A percentile compares a stretch with the other conserved stretches of the same genome.
phyloP scores from a whole-genome alignment of 2,797 vertebrate genomes.

The Ficedula albicollis region DNA sequence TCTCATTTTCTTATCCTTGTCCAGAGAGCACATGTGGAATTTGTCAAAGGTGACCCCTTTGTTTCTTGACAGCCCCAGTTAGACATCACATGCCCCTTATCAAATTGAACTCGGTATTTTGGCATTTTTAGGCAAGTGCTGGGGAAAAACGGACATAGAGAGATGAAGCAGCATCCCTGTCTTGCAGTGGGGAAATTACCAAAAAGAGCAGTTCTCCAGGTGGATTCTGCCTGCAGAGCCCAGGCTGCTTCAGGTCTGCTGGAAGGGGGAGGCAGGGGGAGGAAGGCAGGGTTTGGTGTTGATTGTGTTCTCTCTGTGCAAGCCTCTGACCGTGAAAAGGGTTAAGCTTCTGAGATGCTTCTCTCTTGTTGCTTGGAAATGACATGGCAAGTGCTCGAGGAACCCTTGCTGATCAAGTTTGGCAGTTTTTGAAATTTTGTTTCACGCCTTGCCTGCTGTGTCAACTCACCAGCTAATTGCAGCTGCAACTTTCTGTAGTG shows the following conservation, averaged over 20 bases:
- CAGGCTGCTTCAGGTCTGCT: neutral
- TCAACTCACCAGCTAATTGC: constrained; percentile 65
- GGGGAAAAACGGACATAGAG: neutral
- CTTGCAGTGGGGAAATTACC: neutral
- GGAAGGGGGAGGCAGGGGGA: neutral
- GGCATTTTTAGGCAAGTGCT: neutral
- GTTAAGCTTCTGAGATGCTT: constrained; percentile 13
- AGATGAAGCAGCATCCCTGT: neutral
- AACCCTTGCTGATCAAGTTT: constrained; percentile 60
- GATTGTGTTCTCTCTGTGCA: neutral
- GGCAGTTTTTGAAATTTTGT: constrained; percentile 68
- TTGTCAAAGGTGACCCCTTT: neutral
- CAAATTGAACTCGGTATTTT: neutral
- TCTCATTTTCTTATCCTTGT: neutral
- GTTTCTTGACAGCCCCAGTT: neutral
- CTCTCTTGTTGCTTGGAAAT: constrained; percentile 52
- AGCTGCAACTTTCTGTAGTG: constrained; percentile 32
- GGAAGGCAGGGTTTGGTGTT: neutral
- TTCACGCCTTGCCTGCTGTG: constrained; percentile 68
- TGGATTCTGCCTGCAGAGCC: neutral
- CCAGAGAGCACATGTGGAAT: neutral
- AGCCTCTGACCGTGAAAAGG: neutral
- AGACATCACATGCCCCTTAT: neutral
- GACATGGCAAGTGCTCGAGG: constrained; percentile 7
- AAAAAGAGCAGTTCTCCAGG: neutral